phyloP scores from a whole-genome alignment of 2,797 vertebrate genomes.

The Squalus acanthias region DNA sequence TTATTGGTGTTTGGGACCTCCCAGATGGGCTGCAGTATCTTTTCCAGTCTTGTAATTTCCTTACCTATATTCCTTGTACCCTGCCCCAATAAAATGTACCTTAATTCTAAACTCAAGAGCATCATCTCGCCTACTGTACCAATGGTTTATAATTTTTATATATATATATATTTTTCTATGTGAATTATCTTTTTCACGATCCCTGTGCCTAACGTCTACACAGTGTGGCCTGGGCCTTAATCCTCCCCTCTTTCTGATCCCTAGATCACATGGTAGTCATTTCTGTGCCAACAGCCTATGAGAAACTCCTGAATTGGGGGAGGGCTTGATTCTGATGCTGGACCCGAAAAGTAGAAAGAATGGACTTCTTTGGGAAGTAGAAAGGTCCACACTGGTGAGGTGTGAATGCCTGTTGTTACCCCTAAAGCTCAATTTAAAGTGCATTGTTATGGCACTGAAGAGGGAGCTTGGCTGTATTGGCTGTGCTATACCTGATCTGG shows the following conservation, averaged over 20 bases:
- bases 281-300: background rate
- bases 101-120: background rate
- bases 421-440: background rate
- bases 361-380: background rate
- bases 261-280: background rate
- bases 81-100: background rate
- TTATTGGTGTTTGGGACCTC: background rate
- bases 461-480: background rate
- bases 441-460: background rate
- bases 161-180: background rate
- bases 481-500: background rate
- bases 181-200: background rate
- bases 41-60: background rate
- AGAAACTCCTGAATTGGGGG: background rate
- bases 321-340: background rate
- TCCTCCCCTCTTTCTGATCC: background rate
- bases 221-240: background rate
- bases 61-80: background rate
- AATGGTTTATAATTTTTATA: too few relatives aligned
- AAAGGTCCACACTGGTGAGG: background rate
- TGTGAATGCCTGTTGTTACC: background rate
- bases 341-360: background rate
- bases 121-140: background rate
- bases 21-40: background rate
- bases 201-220: background rate